A percentile compares a stretch with the other conserved stretches of the same genome.
These are phyloP conservation scores for Chironex yamaguchii DNA, from an alignment of 30 jellyfish, hydroid and myxozoan species.

Conservation along the genomic window DNA sequence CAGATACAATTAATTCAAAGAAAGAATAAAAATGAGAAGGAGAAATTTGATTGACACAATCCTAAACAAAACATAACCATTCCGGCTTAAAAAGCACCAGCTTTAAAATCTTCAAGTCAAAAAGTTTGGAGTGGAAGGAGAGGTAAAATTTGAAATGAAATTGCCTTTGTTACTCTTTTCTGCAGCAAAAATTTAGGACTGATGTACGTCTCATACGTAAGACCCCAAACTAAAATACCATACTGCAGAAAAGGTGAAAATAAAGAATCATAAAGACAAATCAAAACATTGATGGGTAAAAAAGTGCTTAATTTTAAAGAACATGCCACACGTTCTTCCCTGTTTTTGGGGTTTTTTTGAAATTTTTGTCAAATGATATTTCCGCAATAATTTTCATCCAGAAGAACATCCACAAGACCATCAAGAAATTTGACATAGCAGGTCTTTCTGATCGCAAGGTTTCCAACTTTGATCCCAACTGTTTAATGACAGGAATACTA, in stretches of 20 bases:
- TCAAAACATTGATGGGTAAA: neutral
- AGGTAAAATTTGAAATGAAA: slow-evolving; percentile 1
- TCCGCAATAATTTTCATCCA: neutral
- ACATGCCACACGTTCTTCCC: neutral
- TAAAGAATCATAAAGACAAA: neutral
- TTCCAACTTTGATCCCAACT: neutral
- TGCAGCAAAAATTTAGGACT: slow-evolving; percentile 2
- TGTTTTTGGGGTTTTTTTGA: neutral
- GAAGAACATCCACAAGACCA: neutral
- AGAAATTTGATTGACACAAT: neutral
- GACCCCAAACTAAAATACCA: slow-evolving; percentile 38
- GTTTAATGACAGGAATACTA: neutral
- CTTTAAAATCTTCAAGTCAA: neutral
- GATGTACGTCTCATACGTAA: neutral
- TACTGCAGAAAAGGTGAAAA: slow-evolving; percentile 17
- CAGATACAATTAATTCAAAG: neutral
- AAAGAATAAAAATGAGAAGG: slow-evolving; percentile 3
- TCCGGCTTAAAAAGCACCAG: neutral
- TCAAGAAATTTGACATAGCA: neutral
- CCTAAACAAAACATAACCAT: neutral
- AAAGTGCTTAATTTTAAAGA: neutral
- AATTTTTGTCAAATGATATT: neutral
- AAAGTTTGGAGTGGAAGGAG: neutral
- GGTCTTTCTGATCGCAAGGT: neutral
- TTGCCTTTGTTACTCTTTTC: slow-evolving; percentile 10